phyloP scores from a whole-genome alignment of 1,140 invertebrate genomes.

The Chironomus tepperi region DNA sequence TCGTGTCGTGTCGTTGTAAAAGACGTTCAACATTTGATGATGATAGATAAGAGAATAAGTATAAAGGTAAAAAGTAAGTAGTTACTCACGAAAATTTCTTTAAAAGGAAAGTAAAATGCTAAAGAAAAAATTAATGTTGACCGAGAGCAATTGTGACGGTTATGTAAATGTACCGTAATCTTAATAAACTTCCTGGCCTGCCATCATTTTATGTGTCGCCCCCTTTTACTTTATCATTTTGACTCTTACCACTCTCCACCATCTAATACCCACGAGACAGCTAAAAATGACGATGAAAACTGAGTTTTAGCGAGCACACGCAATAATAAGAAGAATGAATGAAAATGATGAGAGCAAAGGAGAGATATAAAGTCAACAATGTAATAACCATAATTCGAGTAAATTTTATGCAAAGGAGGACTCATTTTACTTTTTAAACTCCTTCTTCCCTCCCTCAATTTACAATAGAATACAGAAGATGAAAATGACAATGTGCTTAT shows the following conservation, averaged over 20 bases:
- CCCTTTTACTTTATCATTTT: too few relatives aligned
- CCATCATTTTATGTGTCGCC: background rate
- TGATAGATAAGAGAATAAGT: background rate
- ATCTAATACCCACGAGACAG: background rate
- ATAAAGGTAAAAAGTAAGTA: too few relatives aligned
- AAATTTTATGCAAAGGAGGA: constrained; percentile 5
- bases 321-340: background rate
- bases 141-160: constrained; percentile 3
- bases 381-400: constrained; percentile 12
- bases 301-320: background rate
- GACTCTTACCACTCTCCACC: background rate
- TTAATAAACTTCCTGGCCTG: constrained; percentile 19
- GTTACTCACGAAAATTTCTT: too few relatives aligned
- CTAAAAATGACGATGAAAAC: background rate
- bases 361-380: constrained; percentile 20
- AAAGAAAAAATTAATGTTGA: constrained; percentile 14
- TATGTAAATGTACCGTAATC: constrained; percentile 18
- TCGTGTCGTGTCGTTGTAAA: background rate
- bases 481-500: too few relatives aligned
- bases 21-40: background rate
- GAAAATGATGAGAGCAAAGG: background rate
- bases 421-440: background rate
- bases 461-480: background rate
- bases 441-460: background rate
- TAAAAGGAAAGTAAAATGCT: background rate